These are phyloP conservation scores for Eledone cirrhosa DNA, from an alignment of 2,888 invertebrate genomes.

Conservation along the genomic window DNA sequence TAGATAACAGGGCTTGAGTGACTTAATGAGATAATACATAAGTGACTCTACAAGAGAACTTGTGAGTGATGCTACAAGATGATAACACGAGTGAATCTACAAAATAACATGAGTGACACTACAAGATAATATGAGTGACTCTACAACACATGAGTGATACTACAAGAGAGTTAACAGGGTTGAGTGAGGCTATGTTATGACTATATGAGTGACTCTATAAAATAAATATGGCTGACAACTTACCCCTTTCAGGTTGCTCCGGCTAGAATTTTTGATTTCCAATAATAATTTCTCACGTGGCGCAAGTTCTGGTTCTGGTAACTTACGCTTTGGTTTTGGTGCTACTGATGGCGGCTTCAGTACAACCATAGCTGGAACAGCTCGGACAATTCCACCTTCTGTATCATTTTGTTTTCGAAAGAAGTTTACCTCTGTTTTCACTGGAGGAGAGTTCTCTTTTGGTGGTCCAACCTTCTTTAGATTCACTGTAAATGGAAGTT, in stretches of 20 bases:
- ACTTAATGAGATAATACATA: no score
- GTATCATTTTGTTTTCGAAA: not conserved
- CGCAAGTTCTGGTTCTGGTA: not conserved
- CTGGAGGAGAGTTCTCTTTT: not conserved
- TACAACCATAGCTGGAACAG: conserved; percentile 18
- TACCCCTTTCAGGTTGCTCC: conserved; percentile 14
- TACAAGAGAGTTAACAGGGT: no score
- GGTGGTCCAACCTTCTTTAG: not conserved
- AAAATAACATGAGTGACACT: no score
- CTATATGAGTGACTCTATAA: no score
- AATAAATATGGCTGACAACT: not conserved
- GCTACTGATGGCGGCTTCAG: not conserved
- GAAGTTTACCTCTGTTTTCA: not conserved
- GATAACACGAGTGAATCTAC: no score
- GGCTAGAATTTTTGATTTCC: conserved; percentile 11
- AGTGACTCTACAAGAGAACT: no score
- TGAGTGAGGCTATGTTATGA: no score
- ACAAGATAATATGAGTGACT: no score
- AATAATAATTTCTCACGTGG: conserved; percentile 4
- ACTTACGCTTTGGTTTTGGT: conserved; percentile 1
- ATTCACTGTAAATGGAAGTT: not conserved
- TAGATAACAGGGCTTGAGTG: no score
- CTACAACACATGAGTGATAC: no score
- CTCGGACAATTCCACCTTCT: not conserved
- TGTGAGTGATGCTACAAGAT: no score